Percentiles rank a stretch among this genome's conserved stretches.
These are phyloP conservation scores for Drosophila funebris DNA, from an alignment of 1,140 invertebrate species.

Conservation along the genomic window DNA sequence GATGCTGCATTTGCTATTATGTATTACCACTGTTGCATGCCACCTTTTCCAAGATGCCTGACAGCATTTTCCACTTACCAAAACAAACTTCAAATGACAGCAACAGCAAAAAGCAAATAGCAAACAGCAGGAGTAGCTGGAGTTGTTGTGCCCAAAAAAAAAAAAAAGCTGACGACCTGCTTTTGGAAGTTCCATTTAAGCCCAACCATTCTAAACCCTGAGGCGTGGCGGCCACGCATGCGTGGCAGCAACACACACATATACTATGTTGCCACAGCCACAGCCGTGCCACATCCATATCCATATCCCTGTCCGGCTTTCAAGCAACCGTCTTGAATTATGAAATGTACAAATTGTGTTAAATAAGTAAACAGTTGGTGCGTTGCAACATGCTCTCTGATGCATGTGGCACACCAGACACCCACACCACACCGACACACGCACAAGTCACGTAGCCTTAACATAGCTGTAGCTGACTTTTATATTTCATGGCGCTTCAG, in stretches of 20 bases:
- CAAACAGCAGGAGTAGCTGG: no score
- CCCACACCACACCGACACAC: slow-evolving; percentile 31
- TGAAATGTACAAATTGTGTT: slow-evolving; percentile 79
- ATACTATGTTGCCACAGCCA: no score
- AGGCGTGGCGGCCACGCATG: slow-evolving; percentile 44
- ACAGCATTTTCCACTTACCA: slow-evolving; percentile 68
- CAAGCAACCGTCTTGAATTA: slow-evolving; percentile 45
- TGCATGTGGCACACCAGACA: slow-evolving; percentile 31
- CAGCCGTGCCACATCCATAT: neutral
- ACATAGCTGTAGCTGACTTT: slow-evolving; percentile 39
- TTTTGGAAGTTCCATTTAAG: neutral
- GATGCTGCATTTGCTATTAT: neutral
- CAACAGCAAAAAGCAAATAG: neutral
- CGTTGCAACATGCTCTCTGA: slow-evolving; percentile 47
- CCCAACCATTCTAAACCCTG: slow-evolving; percentile 9
- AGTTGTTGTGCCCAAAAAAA: no score
- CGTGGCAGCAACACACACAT: slow-evolving; percentile 28
- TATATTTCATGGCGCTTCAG: slow-evolving; percentile 53
- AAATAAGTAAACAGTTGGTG: slow-evolving; percentile 73
- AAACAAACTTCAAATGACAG: slow-evolving; percentile 12
- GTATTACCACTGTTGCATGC: neutral
- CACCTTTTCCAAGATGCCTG: slow-evolving; percentile 30
- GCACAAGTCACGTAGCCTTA: slow-evolving; percentile 56
- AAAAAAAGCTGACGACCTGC: no score
- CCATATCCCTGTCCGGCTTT: neutral